phyloP scores from a whole-genome alignment of 2,888 invertebrate genomes.

The Ceraclea dissimilis region DNA sequence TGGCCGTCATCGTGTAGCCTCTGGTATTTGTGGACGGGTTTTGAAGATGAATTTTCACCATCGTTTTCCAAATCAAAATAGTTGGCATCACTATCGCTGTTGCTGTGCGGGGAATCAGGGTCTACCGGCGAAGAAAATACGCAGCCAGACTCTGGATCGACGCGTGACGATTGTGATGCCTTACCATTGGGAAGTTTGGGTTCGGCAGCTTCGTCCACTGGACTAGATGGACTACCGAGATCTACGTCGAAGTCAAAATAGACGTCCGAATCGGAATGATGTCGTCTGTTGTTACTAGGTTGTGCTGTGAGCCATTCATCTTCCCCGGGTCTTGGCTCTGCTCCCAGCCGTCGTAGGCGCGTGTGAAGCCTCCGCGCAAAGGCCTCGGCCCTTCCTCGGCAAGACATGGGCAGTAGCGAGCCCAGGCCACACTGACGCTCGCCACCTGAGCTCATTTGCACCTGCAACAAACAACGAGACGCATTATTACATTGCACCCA shows the following conservation, averaged over 20 bases:
- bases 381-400: conserved; percentile 71
- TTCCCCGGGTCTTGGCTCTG: conserved; percentile 40
- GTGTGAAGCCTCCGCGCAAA: conserved; percentile 72
- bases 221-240: conserved; percentile 62
- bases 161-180: conserved; percentile 36
- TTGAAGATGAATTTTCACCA: conserved; percentile 29
- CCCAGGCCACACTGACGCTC: conserved; percentile 60
- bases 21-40: conserved; percentile 29
- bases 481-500: too few relatives aligned
- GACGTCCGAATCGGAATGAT: conserved; percentile 45
- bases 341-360: conserved; percentile 63
- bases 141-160: conserved; percentile 44
- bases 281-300: conserved; percentile 29
- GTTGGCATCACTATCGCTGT: conserved; percentile 39
- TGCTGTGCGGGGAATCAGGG: conserved; percentile 30
- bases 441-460: conserved; percentile 47
- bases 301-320: conserved; percentile 35
- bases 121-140: conserved; percentile 34
- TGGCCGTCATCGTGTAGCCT: conserved; percentile 28
- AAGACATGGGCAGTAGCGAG: conserved; percentile 68
- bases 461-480: conserved; percentile 36
- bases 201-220: conserved; percentile 52
- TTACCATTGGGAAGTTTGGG: conserved; percentile 50
- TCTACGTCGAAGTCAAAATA: conserved; percentile 60
- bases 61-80: conserved; percentile 34